phyloP scores from a whole-genome alignment of 2,888 invertebrate species.

The Thalpophila matura region DNA sequence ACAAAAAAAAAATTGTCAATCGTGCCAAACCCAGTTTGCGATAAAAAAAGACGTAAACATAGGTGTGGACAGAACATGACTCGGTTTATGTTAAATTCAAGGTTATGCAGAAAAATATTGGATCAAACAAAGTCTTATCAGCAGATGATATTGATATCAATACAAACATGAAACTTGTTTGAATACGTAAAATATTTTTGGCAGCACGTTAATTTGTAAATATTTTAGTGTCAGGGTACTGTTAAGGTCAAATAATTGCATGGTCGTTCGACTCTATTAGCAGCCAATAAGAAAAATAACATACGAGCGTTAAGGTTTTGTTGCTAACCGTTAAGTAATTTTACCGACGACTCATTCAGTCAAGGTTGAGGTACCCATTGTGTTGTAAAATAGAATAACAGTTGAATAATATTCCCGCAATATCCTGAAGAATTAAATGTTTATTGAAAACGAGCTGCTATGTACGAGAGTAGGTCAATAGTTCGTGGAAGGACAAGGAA shows the following conservation, averaged over 20 bases:
- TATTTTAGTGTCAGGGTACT: slow-evolving; percentile 62
- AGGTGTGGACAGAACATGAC: slow-evolving; percentile 75
- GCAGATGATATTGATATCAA: slow-evolving; percentile 60
- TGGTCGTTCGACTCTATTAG: slow-evolving; percentile 39
- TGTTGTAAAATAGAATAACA: slow-evolving; percentile 62
- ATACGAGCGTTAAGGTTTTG: slow-evolving; percentile 53
- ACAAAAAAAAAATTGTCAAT: slow-evolving; percentile 28
- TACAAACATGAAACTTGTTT: slow-evolving; percentile 61
- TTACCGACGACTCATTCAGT: slow-evolving; percentile 65
- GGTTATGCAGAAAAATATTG: slow-evolving; percentile 73
- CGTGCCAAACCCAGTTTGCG: slow-evolving; percentile 64
- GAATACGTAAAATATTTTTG: slow-evolving; percentile 62
- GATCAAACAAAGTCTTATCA: slow-evolving; percentile 71
- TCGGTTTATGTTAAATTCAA: slow-evolving; percentile 74
- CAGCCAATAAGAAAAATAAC: slow-evolving; percentile 54
- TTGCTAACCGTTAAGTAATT: slow-evolving; percentile 66
- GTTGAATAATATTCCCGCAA: slow-evolving; percentile 40
- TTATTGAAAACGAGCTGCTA: neutral
- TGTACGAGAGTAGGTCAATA: too few relatives aligned
- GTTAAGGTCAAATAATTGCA: slow-evolving; percentile 53
- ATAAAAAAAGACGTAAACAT: slow-evolving; percentile 78
- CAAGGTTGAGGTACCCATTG: slow-evolving; percentile 72
- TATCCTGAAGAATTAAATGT: slow-evolving; percentile 31
- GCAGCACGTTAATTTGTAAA: slow-evolving; percentile 50
- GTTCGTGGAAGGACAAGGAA: too few relatives aligned